These are phyloP conservation scores for Choristoneura fumiferana DNA, from an alignment of 1,140 invertebrate species.

Conservation along the genomic window DNA sequence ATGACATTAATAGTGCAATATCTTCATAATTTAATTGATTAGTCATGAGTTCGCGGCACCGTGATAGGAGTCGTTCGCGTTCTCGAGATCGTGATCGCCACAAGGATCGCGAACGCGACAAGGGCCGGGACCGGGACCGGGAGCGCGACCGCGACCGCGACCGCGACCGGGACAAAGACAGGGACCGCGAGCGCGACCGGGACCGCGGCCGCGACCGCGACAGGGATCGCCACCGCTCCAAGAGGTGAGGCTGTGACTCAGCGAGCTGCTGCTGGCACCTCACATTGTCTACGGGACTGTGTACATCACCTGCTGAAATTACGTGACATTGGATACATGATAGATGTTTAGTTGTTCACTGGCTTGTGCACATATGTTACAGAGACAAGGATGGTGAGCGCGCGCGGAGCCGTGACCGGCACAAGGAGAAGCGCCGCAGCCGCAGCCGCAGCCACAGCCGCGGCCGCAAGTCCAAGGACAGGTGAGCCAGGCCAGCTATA, in stretches of 20 bases:
- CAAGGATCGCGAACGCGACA: slow-evolving; percentile 38
- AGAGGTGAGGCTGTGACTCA: slow-evolving; percentile 45
- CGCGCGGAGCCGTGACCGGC: slow-evolving; percentile 64
- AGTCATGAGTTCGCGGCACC: slow-evolving; percentile 70
- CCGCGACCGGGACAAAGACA: slow-evolving; percentile 56
- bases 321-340: background rate
- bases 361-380: slow-evolving; percentile 20
- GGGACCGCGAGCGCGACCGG: slow-evolving; percentile 51
- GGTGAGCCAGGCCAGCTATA: no score
- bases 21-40: background rate
- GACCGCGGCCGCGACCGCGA: slow-evolving; percentile 61
- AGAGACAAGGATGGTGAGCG: slow-evolving; percentile 71
- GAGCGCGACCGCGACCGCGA: slow-evolving; percentile 57
- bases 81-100: slow-evolving; percentile 60
- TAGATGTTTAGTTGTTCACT: background rate
- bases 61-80: slow-evolving; percentile 68
- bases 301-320: background rate
- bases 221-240: slow-evolving; percentile 63
- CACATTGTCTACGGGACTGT: background rate
- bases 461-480: slow-evolving; percentile 77
- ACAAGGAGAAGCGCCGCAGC: slow-evolving; percentile 76
- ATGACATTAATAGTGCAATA: no score
- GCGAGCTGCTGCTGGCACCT: background rate
- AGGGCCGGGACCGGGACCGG: slow-evolving; percentile 62
- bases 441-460: slow-evolving; percentile 72